phyloP scores from a whole-genome alignment of 2,888 invertebrate species.

The Agrotis segetum region DNA sequence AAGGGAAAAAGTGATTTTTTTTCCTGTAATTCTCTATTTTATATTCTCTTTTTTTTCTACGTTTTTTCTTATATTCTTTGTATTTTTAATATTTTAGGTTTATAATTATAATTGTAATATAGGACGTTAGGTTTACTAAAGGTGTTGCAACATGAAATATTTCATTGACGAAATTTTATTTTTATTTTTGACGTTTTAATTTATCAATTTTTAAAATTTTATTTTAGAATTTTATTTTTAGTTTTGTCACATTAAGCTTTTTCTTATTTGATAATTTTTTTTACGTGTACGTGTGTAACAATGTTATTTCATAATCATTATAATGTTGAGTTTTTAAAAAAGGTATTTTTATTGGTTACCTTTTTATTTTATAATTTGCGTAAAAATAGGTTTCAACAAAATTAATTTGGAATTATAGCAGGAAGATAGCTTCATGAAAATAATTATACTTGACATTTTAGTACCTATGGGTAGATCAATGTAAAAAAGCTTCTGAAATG shows the following conservation, averaged over 20 bases:
- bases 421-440: too few species aligned
- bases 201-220: background rate
- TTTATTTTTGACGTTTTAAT: background rate
- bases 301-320: too few species aligned
- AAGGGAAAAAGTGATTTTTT: conserved; percentile 23
- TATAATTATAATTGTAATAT: background rate
- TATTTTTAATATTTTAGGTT: background rate
- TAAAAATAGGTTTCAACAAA: background rate
- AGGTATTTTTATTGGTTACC: background rate
- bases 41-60: too few species aligned
- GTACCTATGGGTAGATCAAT: too few species aligned
- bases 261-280: too few species aligned
- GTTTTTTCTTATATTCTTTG: too few species aligned
- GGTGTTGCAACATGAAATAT: background rate
- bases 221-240: background rate
- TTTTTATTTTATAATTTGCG: background rate
- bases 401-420: too few species aligned
- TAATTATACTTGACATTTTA: too few species aligned
- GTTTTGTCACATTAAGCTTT: background rate
- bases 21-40: too few species aligned
- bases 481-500: too few species aligned
- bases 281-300: too few species aligned
- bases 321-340: background rate
- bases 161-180: background rate
- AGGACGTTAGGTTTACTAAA: too few species aligned